Base-by-base conservation (phyloP, 2,113 vertebrate species). In the Pycnonotus jocosus region DNA sequence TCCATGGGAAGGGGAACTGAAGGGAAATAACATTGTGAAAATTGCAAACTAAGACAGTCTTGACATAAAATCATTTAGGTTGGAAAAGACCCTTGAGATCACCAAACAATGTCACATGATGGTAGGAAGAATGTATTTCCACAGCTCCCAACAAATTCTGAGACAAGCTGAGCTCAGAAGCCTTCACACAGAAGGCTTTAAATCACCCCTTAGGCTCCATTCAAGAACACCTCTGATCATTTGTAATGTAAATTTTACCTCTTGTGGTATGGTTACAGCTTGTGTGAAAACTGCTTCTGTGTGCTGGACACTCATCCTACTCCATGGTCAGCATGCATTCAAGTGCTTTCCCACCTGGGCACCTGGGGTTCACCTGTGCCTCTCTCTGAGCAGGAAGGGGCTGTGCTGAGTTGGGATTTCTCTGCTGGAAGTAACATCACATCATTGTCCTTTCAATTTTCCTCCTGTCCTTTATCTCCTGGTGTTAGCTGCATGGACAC, bases 301-400 rank as follows among this genome's bases (percentile, higher is more conserved):
- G 0, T 6, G 23, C 53, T 25, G 77, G 48, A 23, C 19, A 1
- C n/a, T 42, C 7, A 0, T 58, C 30, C 14, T n/a, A 0, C 14
- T 18, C 8, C 5, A 0, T 8, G 35, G 33, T 77, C 38, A 56
- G 22, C 38, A 12, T 2, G 0, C 11, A 2, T 42, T 65, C 54
- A 27, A 4, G 9, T 38, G 50, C 45, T 69, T 17, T 35, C 51
- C 77, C 1, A 0, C 24, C 50, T 38, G 38, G 38, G 38, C 38
- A 38, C 38, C 38, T n/a, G 69, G 18, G n/a, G 1, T 7, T 61
- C 40, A 27, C 74, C 38, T 68, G 25, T n/a, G 28, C 45, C 44
- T 31, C 16, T 45, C 25, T 65, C 62, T 42, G 45, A 47, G 76
- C 30, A 10, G 42, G 69, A 22, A 51, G 31, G 40, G 44, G 33